A percentile compares a stretch with the other conserved stretches of the same genome.
Conservation (phyloP, 2,113 vertebrate species). For the Aphelocoma coerulescens region DNA sequence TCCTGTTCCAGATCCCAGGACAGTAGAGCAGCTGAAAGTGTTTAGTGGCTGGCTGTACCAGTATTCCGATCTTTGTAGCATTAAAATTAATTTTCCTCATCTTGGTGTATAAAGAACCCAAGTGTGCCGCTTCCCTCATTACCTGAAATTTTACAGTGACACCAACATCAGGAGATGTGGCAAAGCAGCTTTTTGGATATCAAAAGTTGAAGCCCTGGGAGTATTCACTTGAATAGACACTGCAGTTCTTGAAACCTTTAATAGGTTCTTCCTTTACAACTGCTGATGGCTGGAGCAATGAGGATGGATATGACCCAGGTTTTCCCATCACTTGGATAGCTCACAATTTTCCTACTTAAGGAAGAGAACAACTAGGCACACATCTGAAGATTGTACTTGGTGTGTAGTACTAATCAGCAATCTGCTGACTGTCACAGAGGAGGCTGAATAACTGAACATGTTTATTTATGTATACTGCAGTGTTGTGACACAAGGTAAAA, state of each 20-base stretch:
- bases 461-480: background rate
- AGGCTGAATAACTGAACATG: background rate
- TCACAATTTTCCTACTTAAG: background rate
- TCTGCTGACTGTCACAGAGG: background rate
- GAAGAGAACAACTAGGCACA: background rate
- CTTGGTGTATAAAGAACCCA: conserved; percentile 51
- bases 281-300: background rate
- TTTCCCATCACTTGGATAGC: background rate
- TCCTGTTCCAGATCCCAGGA: conserved; percentile 30
- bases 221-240: background rate
- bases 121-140: conserved; percentile 60
- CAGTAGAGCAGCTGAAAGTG: conserved; percentile 58
- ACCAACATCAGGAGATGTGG: background rate
- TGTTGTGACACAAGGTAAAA: background rate
- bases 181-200: conserved; percentile 6
- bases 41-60: conserved; percentile 56
- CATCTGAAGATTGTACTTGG: background rate
- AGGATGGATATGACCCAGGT: background rate
- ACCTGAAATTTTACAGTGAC: conserved; percentile 55
- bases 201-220: background rate
- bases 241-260: background rate
- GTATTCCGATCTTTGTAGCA: conserved; percentile 59
- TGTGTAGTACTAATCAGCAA: background rate
- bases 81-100: conserved; percentile 73
- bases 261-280: background rate